Base-by-base conservation (phyloP, 2,797 vertebrate species). In the Sebastes trivittatus region DNA sequence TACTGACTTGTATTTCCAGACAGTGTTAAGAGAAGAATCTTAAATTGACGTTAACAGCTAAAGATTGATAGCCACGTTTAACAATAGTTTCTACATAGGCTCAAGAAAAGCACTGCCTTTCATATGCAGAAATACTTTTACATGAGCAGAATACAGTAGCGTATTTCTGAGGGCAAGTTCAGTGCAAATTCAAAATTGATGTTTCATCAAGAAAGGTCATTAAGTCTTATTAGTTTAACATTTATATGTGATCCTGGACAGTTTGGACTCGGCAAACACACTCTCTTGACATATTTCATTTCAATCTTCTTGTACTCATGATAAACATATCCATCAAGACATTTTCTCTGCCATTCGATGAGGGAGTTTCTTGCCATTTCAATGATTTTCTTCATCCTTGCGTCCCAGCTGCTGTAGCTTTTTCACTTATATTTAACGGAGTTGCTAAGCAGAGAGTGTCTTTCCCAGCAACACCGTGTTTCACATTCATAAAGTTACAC, bases 401-500 rank as follows among this genome's bases (percentile, higher is more conserved):
- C 23, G 29, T 58, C 10, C 25, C 34, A 18, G 29, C 60, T 62
- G 22, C 25, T 16, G 13, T 59, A 29, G 25, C 63, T 49, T 36
- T 46, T 49, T 55, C 36, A 52, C 42, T 27, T 54, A 65, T 61
- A 64, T 83, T 65, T 62, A 72, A 38, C 8, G 22, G 14, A 46
- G 66, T 22, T 67, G 30, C 49, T 68, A 76, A 80, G 59, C 72
- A 82, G 61, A 55, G 29, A 4, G 1, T 0, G 18, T 61, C 54
- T 68, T 70, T 72, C 38, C 68, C 60, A 25, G 52, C 38, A 75
- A 58, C 30, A 11, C 54, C 36, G 7, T 56, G 71, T 79, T 90
- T 76, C 65, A 78, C 55, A 87, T 85, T 78, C 78, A 92, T 71
- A 72, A 75, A 79, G 77, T 76, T 78, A 25, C 36, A 59, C 67